A percentile compares a stretch with the other conserved stretches of the same genome.
phyloP scores from a whole-genome alignment of 1,140 invertebrate genomes.

The Euura lappo region DNA sequence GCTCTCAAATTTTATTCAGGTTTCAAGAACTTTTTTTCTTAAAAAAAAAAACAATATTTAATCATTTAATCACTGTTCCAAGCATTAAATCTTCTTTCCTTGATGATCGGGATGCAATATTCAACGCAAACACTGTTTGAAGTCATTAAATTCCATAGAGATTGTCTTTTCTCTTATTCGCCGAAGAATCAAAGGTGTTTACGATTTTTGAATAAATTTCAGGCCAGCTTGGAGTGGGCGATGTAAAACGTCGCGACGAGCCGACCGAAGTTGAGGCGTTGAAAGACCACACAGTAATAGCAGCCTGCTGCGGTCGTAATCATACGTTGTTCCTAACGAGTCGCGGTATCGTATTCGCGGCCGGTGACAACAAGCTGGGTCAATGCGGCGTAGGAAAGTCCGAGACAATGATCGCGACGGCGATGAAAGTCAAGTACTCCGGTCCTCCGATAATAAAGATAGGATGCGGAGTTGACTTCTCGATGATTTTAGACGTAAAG shows the following conservation, averaged over 20 bases:
- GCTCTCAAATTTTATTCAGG: no score
- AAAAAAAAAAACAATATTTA: no score
- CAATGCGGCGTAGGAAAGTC: slow-evolving; percentile 87
- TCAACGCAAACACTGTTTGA: no score
- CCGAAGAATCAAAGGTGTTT: neutral
- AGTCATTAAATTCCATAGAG: no score
- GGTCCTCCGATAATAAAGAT: slow-evolving; percentile 84
- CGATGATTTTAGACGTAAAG: slow-evolving; percentile 87
- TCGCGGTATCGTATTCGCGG: slow-evolving; percentile 83
- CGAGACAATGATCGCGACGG: slow-evolving; percentile 70
- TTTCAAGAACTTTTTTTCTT: no score
- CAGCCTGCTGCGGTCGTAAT: slow-evolving; percentile 84
- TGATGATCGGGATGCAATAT: no score
- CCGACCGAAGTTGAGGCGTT: slow-evolving; percentile 79
- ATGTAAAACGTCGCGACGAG: slow-evolving; percentile 74
- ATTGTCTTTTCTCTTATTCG: neutral
- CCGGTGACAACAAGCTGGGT: slow-evolving; percentile 90
- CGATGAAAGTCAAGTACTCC: slow-evolving; percentile 76
- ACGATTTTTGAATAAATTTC: slow-evolving; percentile 37
- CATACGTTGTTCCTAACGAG: slow-evolving; percentile 89
- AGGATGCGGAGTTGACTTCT: slow-evolving; percentile 91
- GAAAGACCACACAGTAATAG: slow-evolving; percentile 80
- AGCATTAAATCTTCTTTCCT: no score
- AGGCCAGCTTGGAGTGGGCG: slow-evolving; percentile 88
- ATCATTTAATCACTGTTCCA: no score